These are phyloP conservation scores for Lamprologus ornatipinnis DNA, from an alignment of 2,113 vertebrate species.

Conservation along the genomic window DNA sequence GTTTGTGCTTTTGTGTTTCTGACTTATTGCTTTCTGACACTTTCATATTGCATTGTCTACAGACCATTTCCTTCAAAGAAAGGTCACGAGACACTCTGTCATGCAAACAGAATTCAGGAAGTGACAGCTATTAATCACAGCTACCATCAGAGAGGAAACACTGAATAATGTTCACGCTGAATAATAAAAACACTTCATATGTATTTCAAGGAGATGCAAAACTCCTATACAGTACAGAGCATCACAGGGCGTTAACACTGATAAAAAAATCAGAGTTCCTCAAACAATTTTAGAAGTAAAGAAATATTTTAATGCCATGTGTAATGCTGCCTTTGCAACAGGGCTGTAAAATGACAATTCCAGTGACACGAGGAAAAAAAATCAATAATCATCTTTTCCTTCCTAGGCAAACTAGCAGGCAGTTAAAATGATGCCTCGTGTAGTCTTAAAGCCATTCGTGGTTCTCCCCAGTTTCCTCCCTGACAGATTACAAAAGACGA, in stretches of 20 bases:
- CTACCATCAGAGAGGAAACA: conserved; percentile 6
- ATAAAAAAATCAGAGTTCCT: neutral
- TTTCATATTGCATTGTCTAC: conserved; percentile 23
- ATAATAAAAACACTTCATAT: neutral
- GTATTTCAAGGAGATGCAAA: neutral
- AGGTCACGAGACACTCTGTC: conserved; percentile 35
- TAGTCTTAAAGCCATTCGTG: conserved; percentile 17
- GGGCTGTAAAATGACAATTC: conserved; percentile 43
- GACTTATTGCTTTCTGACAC: conserved; percentile 44
- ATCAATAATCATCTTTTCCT: conserved; percentile 32
- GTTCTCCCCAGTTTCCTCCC: conserved; percentile 30
- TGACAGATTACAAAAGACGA: conserved; percentile 56
- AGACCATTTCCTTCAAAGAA: conserved; percentile 31
- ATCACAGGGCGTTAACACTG: neutral
- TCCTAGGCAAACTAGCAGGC: conserved; percentile 41
- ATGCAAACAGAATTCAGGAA: conserved; percentile 1
- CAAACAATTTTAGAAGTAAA: neutral
- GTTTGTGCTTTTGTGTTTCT: conserved; percentile 20
- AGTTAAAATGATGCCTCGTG: conserved; percentile 17
- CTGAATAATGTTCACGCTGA: neutral
- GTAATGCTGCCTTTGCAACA: neutral
- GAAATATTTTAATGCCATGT: neutral
- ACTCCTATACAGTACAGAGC: neutral
- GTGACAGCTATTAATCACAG: conserved; percentile 40
- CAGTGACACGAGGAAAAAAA: neutral